Evolutionary conservation across 2,113 vertebrate genomes (phyloP), one percentile per base, ranked within the genome.

Genomic region (Tragelaphus buxtoni): DNA sequence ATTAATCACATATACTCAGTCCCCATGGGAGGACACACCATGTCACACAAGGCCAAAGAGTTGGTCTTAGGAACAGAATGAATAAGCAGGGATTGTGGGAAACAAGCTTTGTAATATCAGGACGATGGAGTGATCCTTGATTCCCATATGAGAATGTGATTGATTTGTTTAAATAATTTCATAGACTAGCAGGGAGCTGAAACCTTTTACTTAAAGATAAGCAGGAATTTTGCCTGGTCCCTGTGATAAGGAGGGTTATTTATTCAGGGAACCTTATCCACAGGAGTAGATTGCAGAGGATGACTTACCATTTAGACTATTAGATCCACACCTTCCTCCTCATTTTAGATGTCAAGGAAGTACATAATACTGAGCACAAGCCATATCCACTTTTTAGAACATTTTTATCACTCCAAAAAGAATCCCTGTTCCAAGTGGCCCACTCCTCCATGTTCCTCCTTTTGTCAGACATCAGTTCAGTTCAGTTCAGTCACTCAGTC

Each of bases 81-180:
- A 80, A 47, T 65, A 88, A 61, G 45, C 20, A 45, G 45, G n/a
- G 14, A 42, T 24, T 61, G 30, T 55, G 60, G 18, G 69, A 55
- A 26, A 47, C n/a, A 55, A 6, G 30, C 26, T 85, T 93, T 49
- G 2, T 63, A 74, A 24, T 90, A 24, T 86, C 30, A 42, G 55
- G 32, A 92, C 9, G 55, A 39, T 63, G 7, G 45, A 86, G 32
- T 90, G 55, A 81, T 35, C 35, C 11, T 63, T 81, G 53, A 32
- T 90, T 93, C 35, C 42, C 35, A 92, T 2, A 45, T 47, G 51
- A 85, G 28, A 45, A 89, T 89, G 53, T 80, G 45, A 90, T 45
- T 85, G 45, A 26, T 35, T 86, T 89, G 20, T 95, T 92, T 92
- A 14, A 95, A 72, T 79, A 92, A 85, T 69, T 93, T 60, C 30